Evolutionary conservation across 2,888 invertebrate species (phyloP).

Genomic region (Cyaniris semiargus): DNA sequence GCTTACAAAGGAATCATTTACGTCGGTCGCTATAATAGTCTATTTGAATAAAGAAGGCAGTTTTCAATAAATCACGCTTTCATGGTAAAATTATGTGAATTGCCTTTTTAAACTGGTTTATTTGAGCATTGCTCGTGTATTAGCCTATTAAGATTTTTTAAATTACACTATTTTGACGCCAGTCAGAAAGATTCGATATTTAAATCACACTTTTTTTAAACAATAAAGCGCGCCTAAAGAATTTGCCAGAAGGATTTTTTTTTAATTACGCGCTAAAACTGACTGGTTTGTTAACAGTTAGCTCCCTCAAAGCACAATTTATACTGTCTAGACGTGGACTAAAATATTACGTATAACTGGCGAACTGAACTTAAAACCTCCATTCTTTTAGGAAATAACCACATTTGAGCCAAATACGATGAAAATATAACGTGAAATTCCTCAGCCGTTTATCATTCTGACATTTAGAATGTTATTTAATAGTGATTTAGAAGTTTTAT

Average conservation of each 20-base stretch:
- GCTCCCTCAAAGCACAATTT: constrained; percentile 49
- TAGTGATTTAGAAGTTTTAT: not conserved
- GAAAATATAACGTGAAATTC: constrained; percentile 28
- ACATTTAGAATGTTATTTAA: constrained; percentile 10
- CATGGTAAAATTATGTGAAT: not conserved
- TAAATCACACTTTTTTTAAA: not conserved
- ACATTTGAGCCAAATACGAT: constrained; percentile 27
- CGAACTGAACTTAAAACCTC: constrained; percentile 36
- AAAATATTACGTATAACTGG: constrained; percentile 45
- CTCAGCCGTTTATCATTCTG: not conserved
- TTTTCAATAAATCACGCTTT: too few species aligned
- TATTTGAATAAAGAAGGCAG: too few species aligned
- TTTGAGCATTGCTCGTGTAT: too few species aligned
- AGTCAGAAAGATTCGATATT: not conserved
- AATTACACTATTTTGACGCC: too few species aligned
- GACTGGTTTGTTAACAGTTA: constrained; percentile 46
- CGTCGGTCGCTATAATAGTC: too few species aligned
- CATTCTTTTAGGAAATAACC: constrained; percentile 28
- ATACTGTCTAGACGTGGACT: constrained; percentile 50
- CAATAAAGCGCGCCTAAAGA: constrained; percentile 36
- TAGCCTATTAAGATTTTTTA: too few species aligned
- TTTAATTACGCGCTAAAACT: not conserved
- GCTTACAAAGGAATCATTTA: not conserved
- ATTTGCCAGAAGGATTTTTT: constrained; percentile 28
- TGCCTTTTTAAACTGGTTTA: not conserved